These are phyloP conservation scores for Pardosa pseudoannulata DNA, from an alignment of 2,888 invertebrate species.

Conservation along the genomic window DNA sequence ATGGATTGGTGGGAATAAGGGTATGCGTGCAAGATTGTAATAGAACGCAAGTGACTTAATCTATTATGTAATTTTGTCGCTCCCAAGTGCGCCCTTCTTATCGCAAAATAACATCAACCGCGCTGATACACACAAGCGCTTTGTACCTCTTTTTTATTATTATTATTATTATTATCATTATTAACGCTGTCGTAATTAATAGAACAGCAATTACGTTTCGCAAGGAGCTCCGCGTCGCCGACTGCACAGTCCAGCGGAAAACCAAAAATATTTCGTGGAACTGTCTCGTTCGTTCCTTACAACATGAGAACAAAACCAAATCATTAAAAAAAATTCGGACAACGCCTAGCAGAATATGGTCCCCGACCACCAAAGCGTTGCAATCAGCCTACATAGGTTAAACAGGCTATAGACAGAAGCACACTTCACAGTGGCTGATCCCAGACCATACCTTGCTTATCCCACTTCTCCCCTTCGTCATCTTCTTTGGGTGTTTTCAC, in stretches of 20 bases:
- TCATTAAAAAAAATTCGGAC: conserved; percentile 28
- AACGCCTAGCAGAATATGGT: conserved; percentile 32
- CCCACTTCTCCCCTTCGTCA: conserved; percentile 16
- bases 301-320: conserved; percentile 22
- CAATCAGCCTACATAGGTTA: conserved; percentile 40
- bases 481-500: conserved; percentile 20
- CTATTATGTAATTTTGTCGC: conserved; percentile 35
- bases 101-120: conserved; percentile 32
- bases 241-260: neutral
- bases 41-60: conserved; percentile 16
- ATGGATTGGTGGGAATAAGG: neutral
- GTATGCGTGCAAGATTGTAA: neutral
- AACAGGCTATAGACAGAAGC: conserved; percentile 23
- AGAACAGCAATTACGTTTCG: conserved; percentile 48
- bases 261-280: conserved; percentile 32
- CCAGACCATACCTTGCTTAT: conserved; percentile 21
- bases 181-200: conserved; percentile 38
- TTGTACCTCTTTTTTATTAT: neutral
- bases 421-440: conserved; percentile 34
- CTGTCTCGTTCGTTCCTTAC: conserved; percentile 23
- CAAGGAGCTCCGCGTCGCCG: conserved; percentile 34
- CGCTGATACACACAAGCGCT: neutral
- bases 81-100: conserved; percentile 5
- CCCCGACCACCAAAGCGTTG: conserved; percentile 48
- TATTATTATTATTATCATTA: conserved; percentile 22